Evolutionary conservation across 1,140 invertebrate genomes (phyloP).

Genomic region (Drosophila santomea): DNA sequence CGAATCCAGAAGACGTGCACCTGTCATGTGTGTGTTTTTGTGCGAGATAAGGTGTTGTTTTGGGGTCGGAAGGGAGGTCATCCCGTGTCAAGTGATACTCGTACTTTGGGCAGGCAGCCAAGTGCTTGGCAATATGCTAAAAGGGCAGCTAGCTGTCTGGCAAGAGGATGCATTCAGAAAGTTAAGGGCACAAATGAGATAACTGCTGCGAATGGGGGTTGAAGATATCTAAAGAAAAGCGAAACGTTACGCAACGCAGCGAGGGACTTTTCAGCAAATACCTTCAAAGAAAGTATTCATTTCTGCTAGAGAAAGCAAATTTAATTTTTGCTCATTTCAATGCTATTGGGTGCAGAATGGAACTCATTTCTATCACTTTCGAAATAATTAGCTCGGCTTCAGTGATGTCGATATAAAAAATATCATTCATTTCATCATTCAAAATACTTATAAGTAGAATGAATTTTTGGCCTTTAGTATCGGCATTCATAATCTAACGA

Average conservation of each 20-base stretch:
- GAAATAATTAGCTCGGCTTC: neutral
- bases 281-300: conserved; percentile 5
- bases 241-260: conserved; percentile 20
- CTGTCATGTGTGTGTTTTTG: conserved; percentile 57
- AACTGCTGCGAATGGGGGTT: conserved; percentile 10
- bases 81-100: conserved; percentile 44
- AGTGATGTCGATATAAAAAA: too few species aligned
- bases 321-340: neutral
- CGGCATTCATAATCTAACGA: neutral
- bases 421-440: too few species aligned
- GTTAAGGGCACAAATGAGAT: conserved; percentile 50
- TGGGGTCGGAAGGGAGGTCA: conserved; percentile 37
- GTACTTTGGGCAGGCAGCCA: conserved; percentile 44
- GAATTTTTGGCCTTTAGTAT: too few species aligned
- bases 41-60: conserved; percentile 25
- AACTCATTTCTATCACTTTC: neutral
- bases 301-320: neutral
- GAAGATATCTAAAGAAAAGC: conserved; percentile 12
- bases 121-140: conserved; percentile 53
- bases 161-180: conserved; percentile 45
- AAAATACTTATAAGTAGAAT: too few species aligned
- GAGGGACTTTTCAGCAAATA: conserved; percentile 2
- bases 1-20: conserved; percentile 73
- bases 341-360: neutral
- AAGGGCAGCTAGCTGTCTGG: conserved; percentile 29